phyloP scores from a whole-genome alignment of 37 sponge, comb jelly and placozoan species.

The Ianthella basta region DNA sequence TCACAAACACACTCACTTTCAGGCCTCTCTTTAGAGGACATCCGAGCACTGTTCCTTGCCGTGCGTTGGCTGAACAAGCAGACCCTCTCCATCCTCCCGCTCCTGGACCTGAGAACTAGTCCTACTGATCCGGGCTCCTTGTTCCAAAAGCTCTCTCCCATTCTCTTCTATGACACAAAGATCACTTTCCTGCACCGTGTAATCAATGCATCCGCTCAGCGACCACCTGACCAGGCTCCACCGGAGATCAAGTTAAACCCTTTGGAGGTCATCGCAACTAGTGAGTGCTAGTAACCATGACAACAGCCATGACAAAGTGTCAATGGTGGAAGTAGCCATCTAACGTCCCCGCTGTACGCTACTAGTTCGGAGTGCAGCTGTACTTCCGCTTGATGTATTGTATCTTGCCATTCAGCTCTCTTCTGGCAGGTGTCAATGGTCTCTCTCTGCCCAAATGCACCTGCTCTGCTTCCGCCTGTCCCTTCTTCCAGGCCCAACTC shows the following conservation, averaged over 20 bases:
- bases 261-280: constrained; percentile 69
- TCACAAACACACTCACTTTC: background rate
- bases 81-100: constrained; percentile 62
- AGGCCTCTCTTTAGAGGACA: constrained; percentile 58
- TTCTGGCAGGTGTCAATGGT: too few species aligned
- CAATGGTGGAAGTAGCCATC: too few species aligned
- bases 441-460: too few species aligned
- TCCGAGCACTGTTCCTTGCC: constrained; percentile 72
- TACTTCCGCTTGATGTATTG: background rate
- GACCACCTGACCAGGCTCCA: constrained; percentile 78
- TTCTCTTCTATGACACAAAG: constrained; percentile 90
- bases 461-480: background rate
- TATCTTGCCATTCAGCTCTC: background rate
- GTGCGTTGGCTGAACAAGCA: constrained; percentile 74
- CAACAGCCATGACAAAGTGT: background rate
- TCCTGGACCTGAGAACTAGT: constrained; percentile 64
- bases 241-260: constrained; percentile 95
- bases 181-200: constrained; percentile 80
- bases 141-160: constrained; percentile 36
- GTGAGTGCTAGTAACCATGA: background rate
- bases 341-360: too few species aligned
- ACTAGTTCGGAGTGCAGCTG: background rate
- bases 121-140: constrained; percentile 59
- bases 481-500: constrained; percentile 37
- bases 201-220: constrained; percentile 77